Evolutionary conservation across 2,113 vertebrate species (phyloP), one percentile per base, ranked within the genome.

Genomic region (Amphiprion percula): DNA sequence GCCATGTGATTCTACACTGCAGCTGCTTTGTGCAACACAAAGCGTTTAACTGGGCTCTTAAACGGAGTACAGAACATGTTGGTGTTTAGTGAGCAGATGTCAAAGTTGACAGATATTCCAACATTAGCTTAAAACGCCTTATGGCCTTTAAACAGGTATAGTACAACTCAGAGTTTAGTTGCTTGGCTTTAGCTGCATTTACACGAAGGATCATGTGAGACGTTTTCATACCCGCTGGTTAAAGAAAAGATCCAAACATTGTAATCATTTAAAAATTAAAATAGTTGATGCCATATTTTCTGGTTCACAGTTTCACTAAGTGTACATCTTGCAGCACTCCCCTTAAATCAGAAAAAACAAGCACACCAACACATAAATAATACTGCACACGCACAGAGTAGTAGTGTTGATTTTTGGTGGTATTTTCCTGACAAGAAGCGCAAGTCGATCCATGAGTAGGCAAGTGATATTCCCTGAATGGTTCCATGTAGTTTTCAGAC

Each of bases 351-450:
- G 28, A 44, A 37, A 75, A 54, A 63, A 28, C 39, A 75, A 62
- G 59, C 50, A 47, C 44, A 24, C 21, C 24, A 33, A 61, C 61
- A 54, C 49, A 39, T 5, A 49, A 49, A 71, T 53, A 62, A 59
- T 21, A 41, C 3, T 60, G 55, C 47, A 67, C 74, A 77, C n/a
- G n/a, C 79, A 80, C 61, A 26, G 23, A 75, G 81, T 82, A 83
- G 86, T 86, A 86, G 28, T 78, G 90, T 91, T 81, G 90, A 92
- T 92, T 85, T 84, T 76, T 71, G 26, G 9, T 30, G 49, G 77
- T 77, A 80, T 85, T 87, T 80, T 83, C 82, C 76, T 65, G 63
- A 77, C 66, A 72, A 79, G 70, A 79, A 67, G 46, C 64, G 81
- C 60, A 86, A 82, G 62, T 65, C 7, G 54, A 87, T 90, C 81